Evolutionary conservation across 2,888 invertebrate species (phyloP), one percentile per base, ranked within the genome.

Genomic region (Trachelus tabidus): DNA sequence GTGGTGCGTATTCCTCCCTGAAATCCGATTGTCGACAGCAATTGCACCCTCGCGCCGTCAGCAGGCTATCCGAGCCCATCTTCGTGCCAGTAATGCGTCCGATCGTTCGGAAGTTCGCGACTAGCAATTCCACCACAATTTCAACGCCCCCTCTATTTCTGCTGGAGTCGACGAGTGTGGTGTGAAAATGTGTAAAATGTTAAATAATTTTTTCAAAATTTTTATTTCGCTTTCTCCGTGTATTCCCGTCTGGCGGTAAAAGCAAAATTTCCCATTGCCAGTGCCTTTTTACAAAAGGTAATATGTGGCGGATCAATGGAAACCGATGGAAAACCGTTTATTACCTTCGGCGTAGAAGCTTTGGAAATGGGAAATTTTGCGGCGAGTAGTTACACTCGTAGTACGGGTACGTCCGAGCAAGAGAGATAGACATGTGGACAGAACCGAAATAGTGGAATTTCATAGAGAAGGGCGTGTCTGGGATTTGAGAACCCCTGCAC

Each of bases 401-500:
- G 23, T 9, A 2, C 6, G 0, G 6, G 23, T 23, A 2, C 6
- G 40, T 23, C 15, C 23, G 23, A 23, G 40, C 4, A 40, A 23
- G 40, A 40, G 40, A 56, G 40, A 56, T 9, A 56, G 15, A 15
- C 23, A 9, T 9, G 23, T 2, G 0, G 40, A 4, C 2, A 23
- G 40, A 15, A 4, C 40, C 31, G 31, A 71, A 11, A 71, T 0
- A 11, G 15, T 33, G 71, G 71, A 71, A 33, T 33, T 71, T 71
- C 71, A 71, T 71, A 56, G 23, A 2, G 23, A 6, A 56, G 0
- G 40, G 40, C 23, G 40, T 33, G 71, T 33, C 33, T 12, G 71
- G 69, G 69, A 35, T 34, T 82, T 85, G 88, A 86, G 87, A 84
- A 87, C 83, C 88, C 77, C 88, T 85, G 86, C 23, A 2, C 78